These are phyloP conservation scores for Cyphomyrmex costatus DNA, from an alignment of 1,140 invertebrate genomes.

Conservation along the genomic window DNA sequence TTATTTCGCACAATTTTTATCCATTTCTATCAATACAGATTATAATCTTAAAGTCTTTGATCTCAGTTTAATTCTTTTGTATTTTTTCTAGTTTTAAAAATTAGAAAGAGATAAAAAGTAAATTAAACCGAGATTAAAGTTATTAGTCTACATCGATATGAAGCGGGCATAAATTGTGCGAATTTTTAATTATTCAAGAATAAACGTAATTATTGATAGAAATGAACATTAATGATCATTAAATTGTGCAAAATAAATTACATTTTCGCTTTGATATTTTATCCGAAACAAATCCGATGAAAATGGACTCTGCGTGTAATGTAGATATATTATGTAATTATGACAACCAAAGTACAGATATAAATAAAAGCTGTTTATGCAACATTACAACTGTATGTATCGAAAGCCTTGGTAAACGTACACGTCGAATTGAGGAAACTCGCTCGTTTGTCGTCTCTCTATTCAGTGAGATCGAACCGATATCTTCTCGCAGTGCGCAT, in stretches of 20 bases:
- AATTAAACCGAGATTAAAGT: no score
- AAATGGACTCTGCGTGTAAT: neutral
- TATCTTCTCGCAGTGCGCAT: neutral
- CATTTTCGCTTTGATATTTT: neutral
- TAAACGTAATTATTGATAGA: no score
- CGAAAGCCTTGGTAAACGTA: neutral
- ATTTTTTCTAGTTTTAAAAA: no score
- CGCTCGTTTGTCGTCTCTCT: neutral
- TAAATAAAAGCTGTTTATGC: neutral
- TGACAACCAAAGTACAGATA: neutral
- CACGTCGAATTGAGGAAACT: neutral
- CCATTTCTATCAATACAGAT: no score
- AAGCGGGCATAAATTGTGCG: no score
- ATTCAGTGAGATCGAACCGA: conserved; percentile 1
- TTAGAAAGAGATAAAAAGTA: no score
- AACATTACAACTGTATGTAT: neutral
- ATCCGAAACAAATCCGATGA: neutral
- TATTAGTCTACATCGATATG: no score
- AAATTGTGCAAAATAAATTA: neutral
- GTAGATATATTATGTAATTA: neutral
- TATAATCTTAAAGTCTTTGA: no score
- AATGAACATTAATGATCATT: neutral
- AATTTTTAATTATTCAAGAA: no score
- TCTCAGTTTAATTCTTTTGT: no score
- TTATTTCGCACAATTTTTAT: neutral